Evolutionary conservation across 2,888 invertebrate species (phyloP), one percentile per base, ranked within the genome.

Genomic region (Limnephilus marmoratus): DNA sequence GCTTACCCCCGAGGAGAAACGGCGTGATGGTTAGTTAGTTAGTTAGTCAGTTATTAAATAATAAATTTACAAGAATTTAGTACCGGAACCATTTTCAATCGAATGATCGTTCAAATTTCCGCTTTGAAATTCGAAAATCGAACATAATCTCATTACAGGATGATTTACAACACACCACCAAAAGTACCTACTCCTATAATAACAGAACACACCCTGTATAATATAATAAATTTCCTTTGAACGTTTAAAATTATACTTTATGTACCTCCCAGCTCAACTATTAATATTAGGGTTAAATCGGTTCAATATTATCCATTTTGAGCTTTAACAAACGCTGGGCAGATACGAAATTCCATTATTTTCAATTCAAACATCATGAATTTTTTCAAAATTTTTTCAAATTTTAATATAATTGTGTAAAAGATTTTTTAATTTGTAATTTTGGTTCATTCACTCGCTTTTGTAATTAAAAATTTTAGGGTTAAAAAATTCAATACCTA

Each of bases 101-200:
- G 34, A 34, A 29, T n/a, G 80, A 41, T 88, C 87, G 34, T 68
- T 88, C 88, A 80, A 83, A 80, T 88, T 88, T 80, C 88, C 88
- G 29, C 18, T 68, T 68, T 24, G 80, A 31, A 37, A 37, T 41
- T 37, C 24, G 85, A 85, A 85, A 37, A 88, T 80, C 24, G 37
- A 80, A 88, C 88, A 29, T 31, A 88, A 80, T 80, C 34, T 88
- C 88, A 88, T 86, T 86, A 80, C 68, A 29, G 80, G 53, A 80
- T 88, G 88, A 68, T 68, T 68, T 68, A 68, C 24, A 68, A 68
- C 68, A n/a, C n/a, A 68, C 68, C 68, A 68, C 68, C n/a, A 68
- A 68, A 68, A 9, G 53, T 53, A 53, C 53, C 4, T 68, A 68
- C 68, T 2, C 24, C 9, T 68, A 24, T 68, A 68, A 24, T 68